phyloP scores from a whole-genome alignment of 2,888 invertebrate genomes.

The Pandemis heparana region DNA sequence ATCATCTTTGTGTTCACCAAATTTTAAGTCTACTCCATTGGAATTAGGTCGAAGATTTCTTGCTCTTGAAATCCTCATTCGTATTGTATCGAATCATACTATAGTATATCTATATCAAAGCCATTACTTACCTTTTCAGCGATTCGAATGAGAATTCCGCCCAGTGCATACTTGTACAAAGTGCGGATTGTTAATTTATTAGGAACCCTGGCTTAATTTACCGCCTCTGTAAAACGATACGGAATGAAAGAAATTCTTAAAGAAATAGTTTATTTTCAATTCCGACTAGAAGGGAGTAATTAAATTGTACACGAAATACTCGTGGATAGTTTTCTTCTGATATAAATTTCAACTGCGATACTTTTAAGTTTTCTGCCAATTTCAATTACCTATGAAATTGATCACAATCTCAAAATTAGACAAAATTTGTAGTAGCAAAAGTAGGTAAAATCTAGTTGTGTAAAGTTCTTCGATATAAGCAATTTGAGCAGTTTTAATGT shows the following conservation, averaged over 20 bases:
- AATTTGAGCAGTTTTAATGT: no score
- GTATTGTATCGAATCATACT: not conserved
- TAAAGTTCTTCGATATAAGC: no score
- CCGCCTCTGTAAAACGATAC: conserved; percentile 24
- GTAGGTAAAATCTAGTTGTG: no score
- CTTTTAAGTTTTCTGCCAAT: no score
- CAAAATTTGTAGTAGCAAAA: no score
- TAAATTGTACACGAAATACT: conserved; percentile 36
- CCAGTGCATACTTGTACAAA: conserved; percentile 26
- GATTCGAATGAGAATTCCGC: conserved; percentile 17
- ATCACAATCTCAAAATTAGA: no score
- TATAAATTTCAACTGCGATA: not conserved
- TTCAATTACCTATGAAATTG: no score
- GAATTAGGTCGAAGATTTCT: no score
- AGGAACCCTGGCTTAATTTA: conserved; percentile 34
- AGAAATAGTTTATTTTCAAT: conserved; percentile 50
- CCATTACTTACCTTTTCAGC: not conserved
- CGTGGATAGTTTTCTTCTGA: conserved; percentile 20
- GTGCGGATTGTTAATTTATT: conserved; percentile 40
- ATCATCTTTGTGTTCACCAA: no score
- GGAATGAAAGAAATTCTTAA: conserved; percentile 42
- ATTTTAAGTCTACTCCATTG: no score
- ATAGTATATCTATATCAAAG: not conserved
- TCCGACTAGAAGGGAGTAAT: conserved; percentile 53
- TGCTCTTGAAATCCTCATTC: no score